phyloP scores from a whole-genome alignment of 1,140 invertebrate species.

The Lasioglossum baleicum region DNA sequence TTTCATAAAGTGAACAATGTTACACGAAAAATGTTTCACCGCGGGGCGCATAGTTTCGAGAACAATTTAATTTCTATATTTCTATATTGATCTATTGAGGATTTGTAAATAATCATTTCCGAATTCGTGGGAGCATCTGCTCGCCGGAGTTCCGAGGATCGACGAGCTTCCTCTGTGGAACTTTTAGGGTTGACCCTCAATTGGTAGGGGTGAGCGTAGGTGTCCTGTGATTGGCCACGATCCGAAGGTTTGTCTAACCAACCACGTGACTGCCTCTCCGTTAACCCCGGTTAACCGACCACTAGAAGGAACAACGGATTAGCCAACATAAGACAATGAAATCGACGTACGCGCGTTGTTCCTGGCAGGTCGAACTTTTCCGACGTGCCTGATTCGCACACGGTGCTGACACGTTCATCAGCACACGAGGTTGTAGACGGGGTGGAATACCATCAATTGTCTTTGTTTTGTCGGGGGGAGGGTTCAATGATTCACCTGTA shows the following conservation, averaged over 20 bases:
- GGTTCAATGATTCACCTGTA: not conserved
- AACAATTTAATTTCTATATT: no score
- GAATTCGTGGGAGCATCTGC: no score
- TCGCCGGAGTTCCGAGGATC: no score
- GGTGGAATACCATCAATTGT: not conserved
- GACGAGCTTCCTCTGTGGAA: no score
- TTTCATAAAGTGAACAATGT: no score
- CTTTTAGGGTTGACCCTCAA: not conserved
- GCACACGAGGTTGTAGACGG: not conserved
- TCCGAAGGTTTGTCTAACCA: not conserved
- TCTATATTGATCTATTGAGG: no score
- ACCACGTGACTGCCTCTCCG: constrained; percentile 8
- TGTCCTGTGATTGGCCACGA: not conserved
- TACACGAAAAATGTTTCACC: no score
- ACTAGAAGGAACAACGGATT: not conserved
- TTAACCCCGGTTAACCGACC: constrained; percentile 12
- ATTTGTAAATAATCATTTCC: no score
- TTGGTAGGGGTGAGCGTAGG: constrained; percentile 5
- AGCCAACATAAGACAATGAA: not conserved
- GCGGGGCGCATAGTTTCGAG: no score
- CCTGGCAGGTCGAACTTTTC: not conserved
- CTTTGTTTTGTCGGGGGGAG: not conserved
- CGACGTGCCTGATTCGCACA: not conserved
- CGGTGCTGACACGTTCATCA: not conserved
- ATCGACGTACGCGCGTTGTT: not conserved